Conservation (phyloP, 2,113 vertebrate species). For the Onychorhynchus coronatus region DNA sequence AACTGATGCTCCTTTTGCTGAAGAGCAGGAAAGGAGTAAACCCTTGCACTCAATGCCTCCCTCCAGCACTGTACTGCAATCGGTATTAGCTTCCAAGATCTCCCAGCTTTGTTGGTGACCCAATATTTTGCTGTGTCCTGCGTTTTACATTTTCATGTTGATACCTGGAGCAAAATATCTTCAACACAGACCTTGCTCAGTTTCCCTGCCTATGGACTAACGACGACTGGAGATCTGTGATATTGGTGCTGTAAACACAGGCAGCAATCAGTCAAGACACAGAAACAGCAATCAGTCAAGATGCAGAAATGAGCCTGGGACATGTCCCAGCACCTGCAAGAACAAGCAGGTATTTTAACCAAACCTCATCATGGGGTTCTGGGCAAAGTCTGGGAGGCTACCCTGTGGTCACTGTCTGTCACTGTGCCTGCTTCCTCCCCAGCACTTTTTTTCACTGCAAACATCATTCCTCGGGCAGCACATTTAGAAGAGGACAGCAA, state of each 20-base stretch:
- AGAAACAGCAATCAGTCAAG: background rate
- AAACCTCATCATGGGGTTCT: background rate
- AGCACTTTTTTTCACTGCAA: background rate
- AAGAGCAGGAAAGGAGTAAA: background rate
- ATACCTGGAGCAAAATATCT: background rate
- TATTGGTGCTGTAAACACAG: background rate
- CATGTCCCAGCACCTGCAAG: accelerated
- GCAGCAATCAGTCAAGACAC: background rate
- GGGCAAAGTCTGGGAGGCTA: background rate
- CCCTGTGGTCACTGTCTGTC: background rate
- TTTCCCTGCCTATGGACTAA: background rate
- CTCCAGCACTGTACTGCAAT: background rate
- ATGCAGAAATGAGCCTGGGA: background rate
- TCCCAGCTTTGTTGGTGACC: background rate
- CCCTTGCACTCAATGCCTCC: background rate
- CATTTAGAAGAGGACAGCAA: background rate
- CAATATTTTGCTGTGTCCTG: background rate
- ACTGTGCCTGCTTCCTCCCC: background rate
- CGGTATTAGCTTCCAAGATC: background rate
- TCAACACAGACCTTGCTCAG: background rate
- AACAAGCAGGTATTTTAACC: background rate
- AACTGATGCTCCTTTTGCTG: background rate
- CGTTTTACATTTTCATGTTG: background rate
- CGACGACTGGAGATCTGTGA: background rate
- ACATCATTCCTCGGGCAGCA: background rate